phyloP scores from a whole-genome alignment of 1,140 invertebrate species.

The Centruroides vittatus region DNA sequence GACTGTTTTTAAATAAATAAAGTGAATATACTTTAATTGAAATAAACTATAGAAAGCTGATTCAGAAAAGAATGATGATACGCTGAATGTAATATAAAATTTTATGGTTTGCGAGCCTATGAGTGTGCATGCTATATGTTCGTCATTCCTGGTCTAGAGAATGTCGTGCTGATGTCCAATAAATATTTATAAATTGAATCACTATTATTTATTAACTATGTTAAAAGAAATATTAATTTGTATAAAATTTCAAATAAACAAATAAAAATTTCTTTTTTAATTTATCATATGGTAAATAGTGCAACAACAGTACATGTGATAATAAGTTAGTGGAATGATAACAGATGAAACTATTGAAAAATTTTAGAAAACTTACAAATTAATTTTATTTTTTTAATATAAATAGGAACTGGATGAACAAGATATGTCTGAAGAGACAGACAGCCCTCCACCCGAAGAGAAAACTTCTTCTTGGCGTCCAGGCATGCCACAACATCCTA shows the following conservation, averaged over 20 bases:
- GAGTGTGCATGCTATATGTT: too few species aligned
- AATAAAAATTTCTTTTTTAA: background rate
- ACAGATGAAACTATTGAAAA: too few species aligned
- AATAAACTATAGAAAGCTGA: too few species aligned
- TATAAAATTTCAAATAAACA: background rate
- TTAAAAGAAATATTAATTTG: background rate
- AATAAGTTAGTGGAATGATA: background rate
- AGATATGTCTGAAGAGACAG: slow-evolving; percentile 30
- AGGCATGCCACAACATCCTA: slow-evolving; percentile 11
- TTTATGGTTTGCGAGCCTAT: too few species aligned
- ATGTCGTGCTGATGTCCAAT: too few species aligned
- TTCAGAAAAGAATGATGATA: too few species aligned
- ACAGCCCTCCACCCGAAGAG: slow-evolving; percentile 26
- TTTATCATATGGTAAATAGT: background rate
- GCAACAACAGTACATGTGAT: background rate
- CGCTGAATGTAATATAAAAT: too few species aligned
- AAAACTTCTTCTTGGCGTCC: background rate
- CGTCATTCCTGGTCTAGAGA: too few species aligned
- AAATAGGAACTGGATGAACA: slow-evolving; percentile 21
- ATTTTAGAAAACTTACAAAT: background rate
- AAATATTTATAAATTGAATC: too few species aligned
- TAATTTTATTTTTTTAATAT: background rate
- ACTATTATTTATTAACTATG: too few species aligned
- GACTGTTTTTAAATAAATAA: too few species aligned
- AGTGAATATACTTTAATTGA: too few species aligned